A percentile compares a stretch with the other conserved stretches of the same genome.
Conservation (phyloP, 2,113 vertebrate genomes). For the Orthochromis indermauri region DNA sequence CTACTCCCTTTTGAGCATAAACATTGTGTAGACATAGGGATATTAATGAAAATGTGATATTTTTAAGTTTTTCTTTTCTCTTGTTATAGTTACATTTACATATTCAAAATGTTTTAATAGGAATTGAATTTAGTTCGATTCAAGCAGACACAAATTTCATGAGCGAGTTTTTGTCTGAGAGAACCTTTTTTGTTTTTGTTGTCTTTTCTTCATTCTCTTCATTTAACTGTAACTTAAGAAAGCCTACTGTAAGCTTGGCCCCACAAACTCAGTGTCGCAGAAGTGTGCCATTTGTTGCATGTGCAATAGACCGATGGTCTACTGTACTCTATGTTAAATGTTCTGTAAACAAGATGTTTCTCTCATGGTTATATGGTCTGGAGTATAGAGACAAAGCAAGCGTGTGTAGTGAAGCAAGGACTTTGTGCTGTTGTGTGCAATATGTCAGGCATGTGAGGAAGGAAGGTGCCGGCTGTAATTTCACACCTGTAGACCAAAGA, state of each 20-base stretch:
- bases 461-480: conserved; percentile 1
- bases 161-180: not conserved
- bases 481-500: conserved; percentile 6
- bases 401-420: not conserved
- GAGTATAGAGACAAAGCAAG: not conserved
- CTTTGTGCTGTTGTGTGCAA: not conserved
- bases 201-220: not conserved
- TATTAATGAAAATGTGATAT: not conserved
- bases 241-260: not conserved
- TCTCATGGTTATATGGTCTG: not conserved
- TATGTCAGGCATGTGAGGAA: not conserved
- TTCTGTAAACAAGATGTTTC: not conserved
- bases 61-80: not conserved
- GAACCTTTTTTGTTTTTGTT: not conserved
- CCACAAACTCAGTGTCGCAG: not conserved
- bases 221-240: not conserved
- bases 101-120: not conserved
- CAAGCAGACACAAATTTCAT: not conserved
- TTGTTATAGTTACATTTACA: not conserved
- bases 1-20: not conserved
- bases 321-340: not conserved
- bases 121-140: not conserved
- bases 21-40: not conserved
- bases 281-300: not conserved
- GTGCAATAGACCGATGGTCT: not conserved